phyloP scores from a whole-genome alignment of 2,888 invertebrate species.

The Amphipoea lucens region DNA sequence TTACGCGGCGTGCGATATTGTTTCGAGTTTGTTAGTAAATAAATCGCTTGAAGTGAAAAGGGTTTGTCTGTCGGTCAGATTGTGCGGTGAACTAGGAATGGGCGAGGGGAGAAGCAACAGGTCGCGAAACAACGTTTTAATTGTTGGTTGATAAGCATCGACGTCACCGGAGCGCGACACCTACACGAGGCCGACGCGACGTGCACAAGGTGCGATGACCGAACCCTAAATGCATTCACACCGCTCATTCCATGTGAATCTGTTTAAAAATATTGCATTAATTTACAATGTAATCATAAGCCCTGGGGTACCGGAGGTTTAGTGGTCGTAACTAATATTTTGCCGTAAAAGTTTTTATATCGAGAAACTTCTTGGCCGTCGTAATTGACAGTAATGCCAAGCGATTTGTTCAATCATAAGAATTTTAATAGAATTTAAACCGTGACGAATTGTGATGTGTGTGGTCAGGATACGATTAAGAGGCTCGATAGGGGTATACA shows the following conservation, averaged over 20 bases:
- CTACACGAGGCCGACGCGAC: conserved; percentile 72
- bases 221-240: conserved; percentile 83
- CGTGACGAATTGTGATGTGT: conserved; percentile 52
- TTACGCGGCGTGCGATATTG: conserved; percentile 58
- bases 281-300: conserved; percentile 62
- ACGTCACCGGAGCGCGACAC: conserved; percentile 86
- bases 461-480: conserved; percentile 58
- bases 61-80: conserved; percentile 73
- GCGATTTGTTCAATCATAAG: conserved; percentile 60
- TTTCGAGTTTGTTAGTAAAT: conserved; percentile 69
- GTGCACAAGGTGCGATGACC: conserved; percentile 85
- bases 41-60: conserved; percentile 63
- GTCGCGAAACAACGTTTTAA: conserved; percentile 89
- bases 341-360: conserved; percentile 50
- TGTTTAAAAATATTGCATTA: conserved; percentile 67
- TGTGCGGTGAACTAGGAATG: conserved; percentile 72
- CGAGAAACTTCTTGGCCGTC: conserved; percentile 37
- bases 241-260: conserved; percentile 68
- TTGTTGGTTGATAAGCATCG: conserved; percentile 88
- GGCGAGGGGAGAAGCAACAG: conserved; percentile 84
- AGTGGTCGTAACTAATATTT: conserved; percentile 56
- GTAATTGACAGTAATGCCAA: conserved; percentile 59
- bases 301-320: conserved; percentile 38
- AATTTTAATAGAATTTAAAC: conserved; percentile 50
- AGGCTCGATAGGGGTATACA: conserved; percentile 47